A percentile compares a stretch with the other conserved stretches of the same genome.
These are phyloP conservation scores for Atta cephalotes DNA, from an alignment of 1,140 invertebrate genomes.

Conservation along the genomic window DNA sequence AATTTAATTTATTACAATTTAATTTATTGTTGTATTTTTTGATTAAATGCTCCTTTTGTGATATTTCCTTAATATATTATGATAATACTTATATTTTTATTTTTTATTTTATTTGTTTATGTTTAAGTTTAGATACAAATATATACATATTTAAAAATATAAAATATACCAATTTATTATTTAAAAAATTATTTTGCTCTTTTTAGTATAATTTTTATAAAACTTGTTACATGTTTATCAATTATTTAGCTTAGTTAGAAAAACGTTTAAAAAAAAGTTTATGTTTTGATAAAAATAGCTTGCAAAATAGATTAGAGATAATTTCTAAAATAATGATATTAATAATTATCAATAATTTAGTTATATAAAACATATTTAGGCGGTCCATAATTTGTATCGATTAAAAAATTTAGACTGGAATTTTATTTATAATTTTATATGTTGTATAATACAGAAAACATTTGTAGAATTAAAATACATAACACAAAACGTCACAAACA, in stretches of 20 bases:
- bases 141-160: background rate
- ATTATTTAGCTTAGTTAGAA: background rate
- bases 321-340: too few relatives aligned
- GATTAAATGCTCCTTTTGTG: background rate
- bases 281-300: background rate
- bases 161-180: background rate
- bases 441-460: background rate
- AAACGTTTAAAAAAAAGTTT: background rate
- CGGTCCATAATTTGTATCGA: background rate
- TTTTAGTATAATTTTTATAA: background rate
- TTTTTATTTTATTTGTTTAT: background rate
- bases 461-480: background rate
- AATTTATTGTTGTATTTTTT: background rate
- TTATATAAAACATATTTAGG: background rate
- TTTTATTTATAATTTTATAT: background rate
- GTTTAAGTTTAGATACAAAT: background rate
- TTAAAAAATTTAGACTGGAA: background rate
- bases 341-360: conserved; percentile 1
- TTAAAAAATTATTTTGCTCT: background rate
- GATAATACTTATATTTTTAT: background rate
- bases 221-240: conserved; percentile 11
- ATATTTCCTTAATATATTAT: background rate
- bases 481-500: background rate
- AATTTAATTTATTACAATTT: conserved; percentile 2
- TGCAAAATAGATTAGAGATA: background rate